Conservation (phyloP, 2,888 invertebrate genomes). For the Chydorus sphaericus region DNA sequence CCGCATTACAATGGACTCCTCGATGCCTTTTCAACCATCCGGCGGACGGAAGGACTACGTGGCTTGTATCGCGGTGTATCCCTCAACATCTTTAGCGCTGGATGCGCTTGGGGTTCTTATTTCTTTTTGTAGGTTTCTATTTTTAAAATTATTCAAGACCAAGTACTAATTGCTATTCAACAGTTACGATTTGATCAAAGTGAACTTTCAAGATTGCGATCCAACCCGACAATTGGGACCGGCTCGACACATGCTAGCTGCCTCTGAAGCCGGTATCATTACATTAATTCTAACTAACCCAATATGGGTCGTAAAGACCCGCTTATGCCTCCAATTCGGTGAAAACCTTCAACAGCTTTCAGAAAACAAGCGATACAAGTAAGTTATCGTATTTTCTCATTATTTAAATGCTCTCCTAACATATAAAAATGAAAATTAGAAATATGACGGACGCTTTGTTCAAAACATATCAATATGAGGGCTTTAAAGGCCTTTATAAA, state of each 20-base stretch:
- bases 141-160: too few relatives aligned
- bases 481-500: slow-evolving; percentile 80
- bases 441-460: slow-evolving; percentile 85
- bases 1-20: slow-evolving; percentile 77
- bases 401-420: too few relatives aligned
- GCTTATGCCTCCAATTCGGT: slow-evolving; percentile 83
- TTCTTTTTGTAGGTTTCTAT: slow-evolving; percentile 94
- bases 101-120: slow-evolving; percentile 95
- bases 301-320: slow-evolving; percentile 97
- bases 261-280: slow-evolving; percentile 76
- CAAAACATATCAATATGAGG: slow-evolving; percentile 82
- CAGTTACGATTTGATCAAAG: slow-evolving; percentile 89
- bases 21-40: slow-evolving; percentile 69
- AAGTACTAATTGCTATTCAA: slow-evolving; percentile 10
- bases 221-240: slow-evolving; percentile 68
- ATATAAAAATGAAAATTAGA: slow-evolving; percentile 41
- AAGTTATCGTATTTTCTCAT: slow-evolving; percentile 8
- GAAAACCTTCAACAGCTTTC: slow-evolving; percentile 20
- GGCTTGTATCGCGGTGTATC: slow-evolving; percentile 92
- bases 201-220: slow-evolving; percentile 79
- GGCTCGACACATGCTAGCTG: slow-evolving; percentile 75
- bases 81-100: slow-evolving; percentile 93
- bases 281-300: slow-evolving; percentile 91
- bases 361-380: slow-evolving; percentile 17
- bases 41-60: slow-evolving; percentile 68